phyloP scores from a whole-genome alignment of 2,888 invertebrate genomes.

The Camptogramma bilineatum region DNA sequence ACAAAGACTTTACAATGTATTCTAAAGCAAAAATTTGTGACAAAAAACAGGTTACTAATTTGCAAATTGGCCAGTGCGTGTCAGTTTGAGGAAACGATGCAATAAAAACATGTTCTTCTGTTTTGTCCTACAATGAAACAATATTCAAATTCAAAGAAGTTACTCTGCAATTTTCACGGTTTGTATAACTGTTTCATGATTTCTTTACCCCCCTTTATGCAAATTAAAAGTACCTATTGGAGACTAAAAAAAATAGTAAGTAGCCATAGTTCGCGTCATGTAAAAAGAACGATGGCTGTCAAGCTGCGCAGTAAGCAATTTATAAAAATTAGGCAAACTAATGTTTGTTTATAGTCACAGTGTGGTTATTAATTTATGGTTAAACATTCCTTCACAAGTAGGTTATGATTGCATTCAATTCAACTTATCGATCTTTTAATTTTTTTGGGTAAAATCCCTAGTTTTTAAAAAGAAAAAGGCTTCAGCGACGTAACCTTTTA shows the following conservation, averaged over 20 bases:
- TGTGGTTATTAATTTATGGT: no score
- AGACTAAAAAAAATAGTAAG: slow-evolving; percentile 5
- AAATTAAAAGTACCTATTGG: slow-evolving; percentile 17
- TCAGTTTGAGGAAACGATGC: slow-evolving; percentile 56
- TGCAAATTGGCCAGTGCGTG: slow-evolving; percentile 59
- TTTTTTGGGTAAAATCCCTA: no score
- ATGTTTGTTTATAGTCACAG: no score
- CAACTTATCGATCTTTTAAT: no score
- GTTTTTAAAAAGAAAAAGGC: no score
- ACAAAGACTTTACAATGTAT: slow-evolving; percentile 53
- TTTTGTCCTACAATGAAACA: slow-evolving; percentile 46
- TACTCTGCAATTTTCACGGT: slow-evolving; percentile 45
- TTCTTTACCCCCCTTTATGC: slow-evolving; percentile 32
- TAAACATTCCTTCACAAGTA: no score
- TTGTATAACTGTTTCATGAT: slow-evolving; percentile 66
- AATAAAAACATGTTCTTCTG: slow-evolving; percentile 42
- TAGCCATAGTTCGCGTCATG: neutral
- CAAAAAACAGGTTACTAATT: slow-evolving; percentile 61
- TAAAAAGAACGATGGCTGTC: no score
- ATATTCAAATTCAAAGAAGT: slow-evolving; percentile 78
- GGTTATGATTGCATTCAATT: no score
- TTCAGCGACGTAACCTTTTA: no score
- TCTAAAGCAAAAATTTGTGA: slow-evolving; percentile 43
- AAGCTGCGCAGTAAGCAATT: no score
- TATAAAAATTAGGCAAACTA: no score